Evolutionary conservation across 2,888 invertebrate genomes (phyloP).

Genomic region (Portevinia maculata): DNA sequence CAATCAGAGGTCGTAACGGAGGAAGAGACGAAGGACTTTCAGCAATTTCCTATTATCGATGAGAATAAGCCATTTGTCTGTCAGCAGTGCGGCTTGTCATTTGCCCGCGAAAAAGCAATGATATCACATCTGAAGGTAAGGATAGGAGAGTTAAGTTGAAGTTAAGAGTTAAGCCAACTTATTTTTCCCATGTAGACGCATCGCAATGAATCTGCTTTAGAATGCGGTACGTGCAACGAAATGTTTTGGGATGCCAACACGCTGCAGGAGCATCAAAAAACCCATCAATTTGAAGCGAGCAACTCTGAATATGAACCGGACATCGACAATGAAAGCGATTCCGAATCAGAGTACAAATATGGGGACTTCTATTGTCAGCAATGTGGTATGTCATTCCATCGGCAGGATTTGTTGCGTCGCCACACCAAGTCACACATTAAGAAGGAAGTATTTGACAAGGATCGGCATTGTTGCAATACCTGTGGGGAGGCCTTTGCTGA

Average conservation of each 20-base stretch:
- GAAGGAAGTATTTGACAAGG: slow-evolving; percentile 77
- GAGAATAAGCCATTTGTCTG: slow-evolving; percentile 92
- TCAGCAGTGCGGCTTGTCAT: slow-evolving; percentile 89
- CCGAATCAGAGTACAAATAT: slow-evolving; percentile 85
- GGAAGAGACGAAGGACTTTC: slow-evolving; percentile 49
- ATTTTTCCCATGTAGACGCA: slow-evolving; percentile 85
- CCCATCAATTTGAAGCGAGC: slow-evolving; percentile 85
- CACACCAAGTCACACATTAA: slow-evolving; percentile 85
- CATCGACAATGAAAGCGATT: slow-evolving; percentile 82
- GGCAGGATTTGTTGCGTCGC: slow-evolving; percentile 88
- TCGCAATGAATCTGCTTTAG: slow-evolving; percentile 91
- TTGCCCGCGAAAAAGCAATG: slow-evolving; percentile 92
- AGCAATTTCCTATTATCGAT: slow-evolving; percentile 85
- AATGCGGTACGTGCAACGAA: slow-evolving; percentile 91
- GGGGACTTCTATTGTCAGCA: slow-evolving; percentile 87
- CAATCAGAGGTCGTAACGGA: slow-evolving; percentile 48
- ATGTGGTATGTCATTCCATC: slow-evolving; percentile 91
- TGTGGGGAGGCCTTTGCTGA: slow-evolving; percentile 91
- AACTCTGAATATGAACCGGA: slow-evolving; percentile 83
- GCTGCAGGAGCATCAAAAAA: slow-evolving; percentile 85
- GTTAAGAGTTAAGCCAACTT: neutral
- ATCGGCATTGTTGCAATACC: slow-evolving; percentile 88
- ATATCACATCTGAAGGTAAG: slow-evolving; percentile 88
- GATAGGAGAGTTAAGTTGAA: neutral
- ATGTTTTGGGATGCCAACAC: slow-evolving; percentile 89